phyloP scores from a whole-genome alignment of 1,140 invertebrate genomes.

The Drosophila pallidifrons region DNA sequence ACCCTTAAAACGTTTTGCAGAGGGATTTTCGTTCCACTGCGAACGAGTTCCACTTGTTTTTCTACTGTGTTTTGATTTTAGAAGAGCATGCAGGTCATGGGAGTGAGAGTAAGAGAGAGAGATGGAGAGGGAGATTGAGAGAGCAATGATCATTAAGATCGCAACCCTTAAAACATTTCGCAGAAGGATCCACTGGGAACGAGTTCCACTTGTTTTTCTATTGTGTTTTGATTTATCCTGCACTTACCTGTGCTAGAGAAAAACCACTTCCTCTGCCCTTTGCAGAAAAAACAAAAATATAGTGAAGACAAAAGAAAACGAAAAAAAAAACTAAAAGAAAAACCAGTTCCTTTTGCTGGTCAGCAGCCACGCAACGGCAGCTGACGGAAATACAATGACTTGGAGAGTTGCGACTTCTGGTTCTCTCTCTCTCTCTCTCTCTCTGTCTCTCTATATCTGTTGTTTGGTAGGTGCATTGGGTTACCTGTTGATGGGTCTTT shows the following conservation, averaged over 20 bases:
- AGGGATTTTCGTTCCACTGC: conserved; percentile 30
- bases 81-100: conserved; percentile 6
- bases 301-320: conserved; percentile 14
- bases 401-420: conserved; percentile 61
- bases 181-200: conserved; percentile 16
- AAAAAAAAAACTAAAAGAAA: conserved; percentile 22
- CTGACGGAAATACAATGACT: conserved; percentile 78
- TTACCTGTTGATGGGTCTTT: conserved; percentile 75
- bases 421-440: conserved; percentile 40
- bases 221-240: conserved; percentile 53
- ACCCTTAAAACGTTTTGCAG: conserved; percentile 11
- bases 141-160: conserved; percentile 24
- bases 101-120: background rate
- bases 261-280: conserved; percentile 69
- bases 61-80: conserved; percentile 39
- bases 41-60: too few species aligned
- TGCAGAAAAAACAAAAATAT: conserved; percentile 42
- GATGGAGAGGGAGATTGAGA: background rate
- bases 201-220: too few species aligned
- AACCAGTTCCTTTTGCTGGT: conserved; percentile 47
- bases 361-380: conserved; percentile 53
- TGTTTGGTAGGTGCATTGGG: conserved; percentile 69
- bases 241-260: conserved; percentile 62
- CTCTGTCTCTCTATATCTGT: too few species aligned
- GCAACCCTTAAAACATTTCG: conserved; percentile 16